Conservation (phyloP, 2,888 invertebrate species). For the Noctua janthe region DNA sequence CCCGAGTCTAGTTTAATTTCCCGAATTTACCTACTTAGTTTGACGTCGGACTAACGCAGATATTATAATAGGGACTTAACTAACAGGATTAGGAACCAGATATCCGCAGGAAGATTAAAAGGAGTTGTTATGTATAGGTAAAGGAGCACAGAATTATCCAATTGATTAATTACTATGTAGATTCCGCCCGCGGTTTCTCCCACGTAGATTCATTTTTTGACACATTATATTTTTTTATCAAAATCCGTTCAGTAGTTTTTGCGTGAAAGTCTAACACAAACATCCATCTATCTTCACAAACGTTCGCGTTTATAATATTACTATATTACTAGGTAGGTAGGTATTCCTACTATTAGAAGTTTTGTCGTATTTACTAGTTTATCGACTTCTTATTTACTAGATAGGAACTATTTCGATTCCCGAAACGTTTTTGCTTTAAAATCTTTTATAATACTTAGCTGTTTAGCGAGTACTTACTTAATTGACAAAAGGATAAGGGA, state of each 20-base stretch:
- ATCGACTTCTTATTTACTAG: too few species aligned
- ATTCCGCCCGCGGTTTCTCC: background rate
- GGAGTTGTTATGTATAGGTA: background rate
- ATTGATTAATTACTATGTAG: background rate
- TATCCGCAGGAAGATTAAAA: background rate
- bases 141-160: background rate
- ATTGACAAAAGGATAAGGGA: too few species aligned
- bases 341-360: too few species aligned
- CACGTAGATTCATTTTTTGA: background rate
- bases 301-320: background rate
- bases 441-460: background rate
- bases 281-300: background rate
- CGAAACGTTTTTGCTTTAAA: background rate
- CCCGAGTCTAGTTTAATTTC: background rate
- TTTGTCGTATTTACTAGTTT: too few species aligned
- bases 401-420: background rate
- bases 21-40: background rate
- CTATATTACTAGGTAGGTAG: background rate
- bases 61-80: too few species aligned
- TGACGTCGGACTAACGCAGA: background rate
- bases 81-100: background rate
- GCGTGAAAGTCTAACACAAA: background rate
- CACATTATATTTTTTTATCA: background rate
- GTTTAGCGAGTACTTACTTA: too few species aligned
- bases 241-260: background rate